phyloP scores from a whole-genome alignment of 2,113 vertebrate genomes.

The Ameiurus melas region DNA sequence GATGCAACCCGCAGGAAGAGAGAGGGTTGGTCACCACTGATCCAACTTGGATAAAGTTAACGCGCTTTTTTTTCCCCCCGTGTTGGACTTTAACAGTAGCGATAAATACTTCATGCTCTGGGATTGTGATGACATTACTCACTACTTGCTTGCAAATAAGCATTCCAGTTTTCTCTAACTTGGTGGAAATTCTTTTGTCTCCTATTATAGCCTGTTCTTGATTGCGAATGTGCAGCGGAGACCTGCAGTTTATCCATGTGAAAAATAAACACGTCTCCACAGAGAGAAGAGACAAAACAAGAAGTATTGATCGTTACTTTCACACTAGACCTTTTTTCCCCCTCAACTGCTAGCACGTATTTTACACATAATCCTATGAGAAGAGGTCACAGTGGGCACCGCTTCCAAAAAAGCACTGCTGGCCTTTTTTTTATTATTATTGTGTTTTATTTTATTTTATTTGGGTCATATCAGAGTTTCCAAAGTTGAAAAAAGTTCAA shows the following conservation, averaged over 20 bases:
- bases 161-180: not conserved
- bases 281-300: constrained; percentile 32
- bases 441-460: not conserved
- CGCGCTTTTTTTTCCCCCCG: too few species aligned
- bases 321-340: not conserved
- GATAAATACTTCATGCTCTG: not conserved
- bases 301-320: constrained; percentile 41
- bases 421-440: not conserved
- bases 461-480: not conserved
- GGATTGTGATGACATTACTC: not conserved
- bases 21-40: too few species aligned
- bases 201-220: not conserved
- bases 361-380: not conserved
- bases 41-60: too few species aligned
- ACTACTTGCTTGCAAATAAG: not conserved
- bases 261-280: constrained; percentile 52
- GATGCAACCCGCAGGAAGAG: too few species aligned
- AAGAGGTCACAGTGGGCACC: not conserved
- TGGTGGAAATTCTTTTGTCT: not conserved
- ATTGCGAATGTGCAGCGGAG: not conserved
- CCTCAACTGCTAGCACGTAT: not conserved
- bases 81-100: too few species aligned
- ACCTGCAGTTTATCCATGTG: not conserved
- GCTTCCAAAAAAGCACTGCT: not conserved
- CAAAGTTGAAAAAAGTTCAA: not conserved